phyloP scores from a whole-genome alignment of 2,888 invertebrate genomes.

The Villa cingulata region DNA sequence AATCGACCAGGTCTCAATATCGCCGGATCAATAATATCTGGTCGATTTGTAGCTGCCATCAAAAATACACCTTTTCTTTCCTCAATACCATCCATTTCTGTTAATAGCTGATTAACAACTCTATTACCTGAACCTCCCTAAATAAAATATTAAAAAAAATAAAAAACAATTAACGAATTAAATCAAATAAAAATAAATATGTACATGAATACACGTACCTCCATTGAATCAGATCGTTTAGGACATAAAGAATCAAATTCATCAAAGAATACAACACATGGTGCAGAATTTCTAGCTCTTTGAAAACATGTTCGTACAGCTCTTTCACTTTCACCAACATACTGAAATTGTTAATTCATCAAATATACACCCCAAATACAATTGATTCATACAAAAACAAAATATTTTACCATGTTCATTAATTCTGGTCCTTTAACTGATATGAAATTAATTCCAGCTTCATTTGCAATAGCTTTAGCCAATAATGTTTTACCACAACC shows the following conservation, averaged over 20 bases:
- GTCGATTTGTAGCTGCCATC: slow-evolving; percentile 91
- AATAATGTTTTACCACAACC: slow-evolving; percentile 93
- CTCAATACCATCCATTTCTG: slow-evolving; percentile 97
- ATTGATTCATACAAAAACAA: not conserved
- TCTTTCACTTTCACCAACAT: slow-evolving; percentile 96
- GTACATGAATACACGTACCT: slow-evolving; percentile 27
- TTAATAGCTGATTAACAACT: slow-evolving; percentile 91
- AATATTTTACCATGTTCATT: slow-evolving; percentile 69
- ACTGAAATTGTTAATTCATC: slow-evolving; percentile 42
- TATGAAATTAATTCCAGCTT: slow-evolving; percentile 96
- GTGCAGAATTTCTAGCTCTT: slow-evolving; percentile 85
- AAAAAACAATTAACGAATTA: not conserved
- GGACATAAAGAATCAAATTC: slow-evolving; percentile 95
- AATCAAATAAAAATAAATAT: slow-evolving; percentile 1
- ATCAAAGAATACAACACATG: slow-evolving; percentile 98
- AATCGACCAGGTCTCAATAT: slow-evolving; percentile 77
- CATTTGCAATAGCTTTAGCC: slow-evolving; percentile 97
- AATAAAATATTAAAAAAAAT: slow-evolving; percentile 11
- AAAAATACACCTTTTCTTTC: slow-evolving; percentile 84
- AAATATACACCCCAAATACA: not conserved
- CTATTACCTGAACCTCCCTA: slow-evolving; percentile 61
- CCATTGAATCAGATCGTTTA: slow-evolving; percentile 54
- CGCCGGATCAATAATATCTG: slow-evolving; percentile 93
- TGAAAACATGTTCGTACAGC: slow-evolving; percentile 94
- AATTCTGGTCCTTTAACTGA: slow-evolving; percentile 98